phyloP scores from a whole-genome alignment of 2,888 invertebrate species.

The Nineta flava region DNA sequence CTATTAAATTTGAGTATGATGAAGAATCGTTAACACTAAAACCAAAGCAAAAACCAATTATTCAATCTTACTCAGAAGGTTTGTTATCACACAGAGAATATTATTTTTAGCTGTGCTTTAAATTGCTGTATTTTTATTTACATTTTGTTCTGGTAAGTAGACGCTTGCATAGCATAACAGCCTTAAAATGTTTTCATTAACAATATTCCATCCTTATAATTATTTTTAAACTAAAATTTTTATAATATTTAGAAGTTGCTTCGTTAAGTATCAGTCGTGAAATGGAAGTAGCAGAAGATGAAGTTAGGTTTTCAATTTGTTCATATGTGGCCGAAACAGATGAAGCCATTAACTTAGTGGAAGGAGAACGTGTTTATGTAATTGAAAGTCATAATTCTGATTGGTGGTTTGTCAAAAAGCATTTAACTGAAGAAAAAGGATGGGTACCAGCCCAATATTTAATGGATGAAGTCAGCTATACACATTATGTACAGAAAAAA shows the following conservation, averaged over 20 bases:
- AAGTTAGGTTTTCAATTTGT: constrained; percentile 67
- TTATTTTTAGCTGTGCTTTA: too few relatives aligned
- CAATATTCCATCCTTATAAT: neutral
- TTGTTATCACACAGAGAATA: constrained; percentile 22
- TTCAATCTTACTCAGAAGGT: constrained; percentile 51
- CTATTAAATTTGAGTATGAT: constrained; percentile 33
- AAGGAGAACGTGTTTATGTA: constrained; percentile 78
- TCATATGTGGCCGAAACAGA: constrained; percentile 76
- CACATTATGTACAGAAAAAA: constrained; percentile 70
- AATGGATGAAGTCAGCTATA: constrained; percentile 67
- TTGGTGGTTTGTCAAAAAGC: constrained; percentile 87
- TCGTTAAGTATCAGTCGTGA: constrained; percentile 30
- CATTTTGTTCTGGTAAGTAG: too few relatives aligned
- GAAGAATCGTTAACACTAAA: constrained; percentile 56
- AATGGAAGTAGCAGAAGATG: constrained; percentile 42
- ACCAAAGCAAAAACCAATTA: constrained; percentile 50
- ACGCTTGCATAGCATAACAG: too few relatives aligned
- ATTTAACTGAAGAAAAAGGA: constrained; percentile 78
- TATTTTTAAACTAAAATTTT: neutral
- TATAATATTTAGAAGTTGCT: constrained; percentile 23
- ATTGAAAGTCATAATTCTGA: constrained; percentile 68
- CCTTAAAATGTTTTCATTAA: too few relatives aligned
- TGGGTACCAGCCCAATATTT: constrained; percentile 87
- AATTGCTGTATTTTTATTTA: too few relatives aligned
- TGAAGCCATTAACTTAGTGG: constrained; percentile 75